Evolutionary conservation across 2,888 invertebrate genomes (phyloP).

Genomic region (Amphipyra berbera): DNA sequence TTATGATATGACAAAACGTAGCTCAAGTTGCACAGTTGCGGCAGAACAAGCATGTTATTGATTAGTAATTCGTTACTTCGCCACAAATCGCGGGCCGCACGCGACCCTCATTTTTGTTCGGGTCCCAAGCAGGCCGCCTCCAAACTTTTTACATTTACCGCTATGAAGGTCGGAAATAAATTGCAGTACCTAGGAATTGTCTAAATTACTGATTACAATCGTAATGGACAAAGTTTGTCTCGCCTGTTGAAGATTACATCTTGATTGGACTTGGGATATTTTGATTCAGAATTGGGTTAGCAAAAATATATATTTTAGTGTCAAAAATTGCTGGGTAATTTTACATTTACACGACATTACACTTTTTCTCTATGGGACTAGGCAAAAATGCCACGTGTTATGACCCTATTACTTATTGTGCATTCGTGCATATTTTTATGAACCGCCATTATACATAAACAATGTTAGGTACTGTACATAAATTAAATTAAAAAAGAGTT

Average conservation of each 20-base stretch:
- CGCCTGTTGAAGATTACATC: slow-evolving; percentile 24
- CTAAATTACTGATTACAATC: slow-evolving; percentile 22
- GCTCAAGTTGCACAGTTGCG: slow-evolving; percentile 52
- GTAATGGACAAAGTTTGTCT: slow-evolving; percentile 39
- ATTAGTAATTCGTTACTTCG: slow-evolving; percentile 62
- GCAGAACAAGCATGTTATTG: slow-evolving; percentile 57
- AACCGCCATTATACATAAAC: no score
- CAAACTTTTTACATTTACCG: slow-evolving; percentile 44
- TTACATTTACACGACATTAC: no score
- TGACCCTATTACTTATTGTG: no score
- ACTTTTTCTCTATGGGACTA: no score
- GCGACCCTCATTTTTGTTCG: slow-evolving; percentile 51
- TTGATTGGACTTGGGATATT: neutral
- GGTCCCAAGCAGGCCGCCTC: slow-evolving; percentile 14
- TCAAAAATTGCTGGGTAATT: no score
- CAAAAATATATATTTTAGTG: neutral
- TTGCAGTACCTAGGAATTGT: slow-evolving; percentile 10
- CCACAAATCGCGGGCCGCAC: slow-evolving; percentile 55
- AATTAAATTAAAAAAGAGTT: no score
- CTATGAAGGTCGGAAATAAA: slow-evolving; percentile 44
- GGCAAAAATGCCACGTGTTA: no score
- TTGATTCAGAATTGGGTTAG: neutral
- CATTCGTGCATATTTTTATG: no score
- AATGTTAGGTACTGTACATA: no score
- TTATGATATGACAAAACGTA: slow-evolving; percentile 24